Base-by-base conservation (phyloP, 2,888 invertebrate species). In the Acrobasis suavella region DNA sequence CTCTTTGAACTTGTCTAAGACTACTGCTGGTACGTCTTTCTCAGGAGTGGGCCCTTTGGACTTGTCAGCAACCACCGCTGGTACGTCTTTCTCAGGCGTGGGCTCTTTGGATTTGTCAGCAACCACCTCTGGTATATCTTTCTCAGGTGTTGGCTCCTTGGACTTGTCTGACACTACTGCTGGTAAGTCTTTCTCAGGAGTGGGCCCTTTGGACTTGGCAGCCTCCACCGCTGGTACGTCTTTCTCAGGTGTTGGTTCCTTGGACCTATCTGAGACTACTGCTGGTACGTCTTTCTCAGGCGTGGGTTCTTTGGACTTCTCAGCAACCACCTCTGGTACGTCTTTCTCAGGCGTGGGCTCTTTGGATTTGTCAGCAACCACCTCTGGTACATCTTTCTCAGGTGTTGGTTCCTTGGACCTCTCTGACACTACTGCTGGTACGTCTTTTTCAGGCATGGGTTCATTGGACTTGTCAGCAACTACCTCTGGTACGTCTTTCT, bases 121-220 rank as follows among this genome's bases (percentile, higher is more conserved):
- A 12, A 14, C 12, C 42, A 22, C 3, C 5, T 22, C 5, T 14
- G 17, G 10, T 12, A 22, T 5, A 1, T 52, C 22, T 17, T 22
- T 52, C 12, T 52, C 22, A 17, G 52, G 22, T 5, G 17, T 52
- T 32, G 52, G 52, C 9, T 52, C 42, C 12, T 70, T 71, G 0
- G 63, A 54, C 15, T 37, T 54, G 14, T 54, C 54, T 7, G 1
- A 1, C 7, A 14, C 10, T 14, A 37, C 12, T 1, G 37, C 10
- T 3, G 14, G 2, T 10, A 42, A 0, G 9, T 42, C 42, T 14
- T 42, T 42, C 10, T 42, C 42, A 1, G 42, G 42, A 3, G 42
- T 42, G 10, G 42, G 12, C 1, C 10, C 42, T 14, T 42, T 42
- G 5, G 42, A 42, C 42, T 42, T 42, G 42, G 10, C 42, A 42